A percentile compares a stretch with the other conserved stretches of the same genome.
Conservation (phyloP, 2,797 vertebrate genomes). For the Muraenolepis orangiensis region DNA sequence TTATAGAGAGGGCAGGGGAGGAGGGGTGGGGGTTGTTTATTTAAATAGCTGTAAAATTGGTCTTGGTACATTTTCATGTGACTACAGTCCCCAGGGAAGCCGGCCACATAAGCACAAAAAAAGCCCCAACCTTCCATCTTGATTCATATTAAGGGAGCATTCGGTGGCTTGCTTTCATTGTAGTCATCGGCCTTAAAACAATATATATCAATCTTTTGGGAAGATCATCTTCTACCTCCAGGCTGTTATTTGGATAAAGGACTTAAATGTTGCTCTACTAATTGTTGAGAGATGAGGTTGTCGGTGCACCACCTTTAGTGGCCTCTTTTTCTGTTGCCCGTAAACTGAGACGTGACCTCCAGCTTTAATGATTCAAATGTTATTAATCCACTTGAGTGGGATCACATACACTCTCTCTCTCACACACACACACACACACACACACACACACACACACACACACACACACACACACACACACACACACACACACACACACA, state of each 20-base stretch:
- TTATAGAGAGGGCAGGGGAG: constrained; percentile 28
- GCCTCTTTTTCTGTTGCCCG: constrained; percentile 26
- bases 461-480: no score
- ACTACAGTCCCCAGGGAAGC: constrained; percentile 37
- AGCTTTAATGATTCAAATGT: constrained; percentile 66
- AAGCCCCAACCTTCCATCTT: constrained; percentile 23
- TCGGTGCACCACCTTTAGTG: constrained; percentile 33
- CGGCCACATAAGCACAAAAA: constrained; percentile 44
- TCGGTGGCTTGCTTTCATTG: constrained; percentile 38
- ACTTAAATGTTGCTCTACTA: constrained; percentile 47
- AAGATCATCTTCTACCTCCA: constrained; percentile 18
- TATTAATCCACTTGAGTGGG: constrained; percentile 66
- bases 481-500: no score
- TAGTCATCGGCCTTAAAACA: constrained; percentile 37
- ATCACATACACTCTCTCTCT: background rate
- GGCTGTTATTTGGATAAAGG: constrained; percentile 11
- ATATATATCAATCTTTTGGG: constrained; percentile 25
- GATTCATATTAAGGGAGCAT: constrained; percentile 30
- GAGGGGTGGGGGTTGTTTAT: constrained; percentile 54
- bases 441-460: no score
- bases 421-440: constrained; percentile 1
- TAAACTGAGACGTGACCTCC: constrained; percentile 64
- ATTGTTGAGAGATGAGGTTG: constrained; percentile 56
- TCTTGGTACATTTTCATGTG: constrained; percentile 59
- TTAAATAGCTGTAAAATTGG: constrained; percentile 57